These are phyloP conservation scores for Calypte anna DNA, from an alignment of 2,113 vertebrate genomes.

Conservation along the genomic window DNA sequence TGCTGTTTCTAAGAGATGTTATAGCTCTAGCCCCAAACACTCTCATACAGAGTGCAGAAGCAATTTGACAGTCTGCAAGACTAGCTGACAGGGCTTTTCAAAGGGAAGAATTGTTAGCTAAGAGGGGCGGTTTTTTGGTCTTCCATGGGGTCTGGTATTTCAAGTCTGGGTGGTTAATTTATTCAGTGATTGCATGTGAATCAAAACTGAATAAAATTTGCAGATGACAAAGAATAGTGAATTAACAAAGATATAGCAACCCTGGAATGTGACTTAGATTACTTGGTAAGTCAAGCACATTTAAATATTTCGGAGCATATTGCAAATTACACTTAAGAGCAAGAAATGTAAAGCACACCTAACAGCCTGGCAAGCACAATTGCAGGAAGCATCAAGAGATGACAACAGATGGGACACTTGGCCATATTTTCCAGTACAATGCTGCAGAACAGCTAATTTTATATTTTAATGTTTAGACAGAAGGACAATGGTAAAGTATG, in stretches of 20 bases:
- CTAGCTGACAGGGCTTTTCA: not conserved
- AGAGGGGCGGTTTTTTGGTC: not conserved
- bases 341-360: not conserved
- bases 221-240: not conserved
- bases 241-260: not conserved
- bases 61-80: accelerated
- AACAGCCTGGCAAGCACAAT: not conserved
- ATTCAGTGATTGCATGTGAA: not conserved
- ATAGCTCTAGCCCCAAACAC: not conserved
- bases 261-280: not conserved
- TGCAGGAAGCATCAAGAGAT: not conserved
- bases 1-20: not conserved
- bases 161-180: not conserved
- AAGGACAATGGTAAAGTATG: not conserved
- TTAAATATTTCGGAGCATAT: not conserved
- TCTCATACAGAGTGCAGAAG: not conserved
- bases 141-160: not conserved
- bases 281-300: not conserved
- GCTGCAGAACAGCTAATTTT: not conserved
- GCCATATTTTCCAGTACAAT: accelerated
- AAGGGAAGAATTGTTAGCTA: not conserved
- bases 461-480: not conserved
- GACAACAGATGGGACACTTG: not conserved
- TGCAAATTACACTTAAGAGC: not conserved
- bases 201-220: not conserved